Evolutionary conservation across 2,113 vertebrate species (phyloP), one percentile per base, ranked within the genome.

Genomic region (Camelus bactrianus): DNA sequence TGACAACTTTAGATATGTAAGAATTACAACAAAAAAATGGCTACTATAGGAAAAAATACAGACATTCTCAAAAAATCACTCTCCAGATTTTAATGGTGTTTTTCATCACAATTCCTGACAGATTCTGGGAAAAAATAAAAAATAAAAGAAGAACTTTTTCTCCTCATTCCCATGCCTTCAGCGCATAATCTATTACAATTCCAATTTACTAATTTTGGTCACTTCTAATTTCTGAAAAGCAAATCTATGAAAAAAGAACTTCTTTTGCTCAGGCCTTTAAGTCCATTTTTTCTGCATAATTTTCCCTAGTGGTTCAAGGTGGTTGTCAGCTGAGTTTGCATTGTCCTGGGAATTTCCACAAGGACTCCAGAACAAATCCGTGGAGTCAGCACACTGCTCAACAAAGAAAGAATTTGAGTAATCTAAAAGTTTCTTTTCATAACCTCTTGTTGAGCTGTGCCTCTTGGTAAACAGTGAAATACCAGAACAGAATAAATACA

Each of bases 171-270:
- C 52, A 89, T 56, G 5, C 38, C 24, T 54, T 81, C 6, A 38
- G 14, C 4, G 32, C n/a, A 6, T 70, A 64, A 84, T n/a, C 24
- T 73, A 69, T 2, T 92, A 28, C 79, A 80, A 91, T 94, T 65
- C 8, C 50, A 81, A 69, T 72, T 93, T 69, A 24, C 30, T 2
- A 50, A 65, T 62, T 77, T 77, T 35, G 22, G 3, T 56, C 42
- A 52, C 70, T 35, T 19, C 30, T 60, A 89, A 93, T 65, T 86
- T 65, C 48, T 76, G 42, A 96, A 77, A 56, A 91, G 54, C 48
- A 1, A 88, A 77, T 77, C 22, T 86, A 32, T 35, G 32, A 81
- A 30, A 79, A 22, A 85, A 67, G 48, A 38, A 69, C 19, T 73
- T 65, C 6, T 54, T 26, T n/a, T 50, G 13, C 13, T 72, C 35